phyloP scores from a whole-genome alignment of 2,888 invertebrate genomes.

The Gymnocheta viridis region DNA sequence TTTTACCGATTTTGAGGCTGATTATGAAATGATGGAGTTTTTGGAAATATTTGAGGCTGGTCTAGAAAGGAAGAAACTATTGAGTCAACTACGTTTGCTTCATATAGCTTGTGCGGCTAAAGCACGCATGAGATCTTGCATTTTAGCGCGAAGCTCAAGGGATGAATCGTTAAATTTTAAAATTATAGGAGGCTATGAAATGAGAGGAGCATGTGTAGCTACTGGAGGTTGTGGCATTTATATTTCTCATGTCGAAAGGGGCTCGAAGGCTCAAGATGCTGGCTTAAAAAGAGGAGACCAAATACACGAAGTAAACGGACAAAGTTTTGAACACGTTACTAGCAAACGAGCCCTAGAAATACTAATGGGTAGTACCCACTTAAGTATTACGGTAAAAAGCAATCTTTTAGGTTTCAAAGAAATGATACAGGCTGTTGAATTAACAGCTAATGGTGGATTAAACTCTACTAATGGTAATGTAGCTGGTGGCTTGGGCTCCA shows the following conservation, averaged over 20 bases:
- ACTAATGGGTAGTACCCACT: constrained; percentile 95
- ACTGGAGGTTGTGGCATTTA: constrained; percentile 94
- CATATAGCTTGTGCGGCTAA: constrained; percentile 99
- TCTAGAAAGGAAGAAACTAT: constrained; percentile 92
- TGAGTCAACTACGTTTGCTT: constrained; percentile 90
- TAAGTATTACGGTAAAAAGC: constrained; percentile 97
- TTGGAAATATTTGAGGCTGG: constrained; percentile 94
- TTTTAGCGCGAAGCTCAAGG: constrained; percentile 94
- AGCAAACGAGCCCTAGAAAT: constrained; percentile 96
- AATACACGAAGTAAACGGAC: constrained; percentile 98
- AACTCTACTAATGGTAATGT: constrained; percentile 77
- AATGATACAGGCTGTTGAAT: constrained; percentile 83
- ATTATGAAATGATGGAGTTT: constrained; percentile 98
- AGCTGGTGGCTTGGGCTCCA: constrained; percentile 69
- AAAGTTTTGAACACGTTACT: constrained; percentile 96
- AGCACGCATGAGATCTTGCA: constrained; percentile 95
- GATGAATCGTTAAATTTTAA: constrained; percentile 97
- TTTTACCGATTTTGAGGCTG: constrained; percentile 98
- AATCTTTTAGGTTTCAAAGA: constrained; percentile 94
- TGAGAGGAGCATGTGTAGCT: constrained; percentile 81
- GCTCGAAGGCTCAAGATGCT: constrained; percentile 96
- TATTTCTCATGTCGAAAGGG: constrained; percentile 95
- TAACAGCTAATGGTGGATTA: constrained; percentile 69
- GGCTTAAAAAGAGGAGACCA: constrained; percentile 98
- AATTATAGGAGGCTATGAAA: constrained; percentile 96